phyloP scores from a whole-genome alignment of 2,888 invertebrate genomes.

The Orthonychiurus folsomi region DNA sequence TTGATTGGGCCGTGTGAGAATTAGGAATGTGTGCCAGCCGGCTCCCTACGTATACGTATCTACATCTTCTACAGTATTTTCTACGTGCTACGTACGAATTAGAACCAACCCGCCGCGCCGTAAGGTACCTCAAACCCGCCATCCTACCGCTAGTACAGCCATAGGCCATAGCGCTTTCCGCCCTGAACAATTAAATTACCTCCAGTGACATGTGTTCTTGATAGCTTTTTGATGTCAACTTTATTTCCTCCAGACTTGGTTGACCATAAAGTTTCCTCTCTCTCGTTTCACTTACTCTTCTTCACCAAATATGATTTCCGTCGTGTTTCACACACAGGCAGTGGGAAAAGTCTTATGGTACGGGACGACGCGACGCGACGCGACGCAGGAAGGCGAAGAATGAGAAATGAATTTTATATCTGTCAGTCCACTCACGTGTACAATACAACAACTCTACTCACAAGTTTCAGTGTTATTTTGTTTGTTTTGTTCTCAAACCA shows the following conservation, averaged over 20 bases:
- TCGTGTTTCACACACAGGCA: too few relatives aligned
- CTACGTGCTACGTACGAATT: too few relatives aligned
- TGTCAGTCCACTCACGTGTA: not conserved
- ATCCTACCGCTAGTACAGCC: too few relatives aligned
- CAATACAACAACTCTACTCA: not conserved
- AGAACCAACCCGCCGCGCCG: too few relatives aligned
- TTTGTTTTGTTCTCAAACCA: not conserved
- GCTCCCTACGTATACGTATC: too few relatives aligned
- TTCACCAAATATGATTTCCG: not conserved
- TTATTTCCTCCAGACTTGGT: conserved; percentile 33
- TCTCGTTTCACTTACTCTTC: conserved; percentile 11
- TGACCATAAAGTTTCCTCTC: conserved; percentile 33
- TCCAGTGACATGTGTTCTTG: conserved; percentile 37
- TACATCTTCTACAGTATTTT: too few relatives aligned
- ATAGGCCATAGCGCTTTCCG: too few relatives aligned
- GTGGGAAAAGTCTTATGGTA: too few relatives aligned
- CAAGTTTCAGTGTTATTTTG: not conserved
- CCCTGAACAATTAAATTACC: conserved; percentile 34
- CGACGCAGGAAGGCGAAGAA: not conserved
- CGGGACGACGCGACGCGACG: not conserved
- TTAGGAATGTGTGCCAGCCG: too few relatives aligned
- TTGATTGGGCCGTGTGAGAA: too few relatives aligned
- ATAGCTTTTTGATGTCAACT: conserved; percentile 38
- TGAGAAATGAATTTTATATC: conserved; percentile 4
- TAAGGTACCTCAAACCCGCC: too few relatives aligned